Evolutionary conservation across 2,888 invertebrate species (phyloP).

Genomic region (Bombylius major): DNA sequence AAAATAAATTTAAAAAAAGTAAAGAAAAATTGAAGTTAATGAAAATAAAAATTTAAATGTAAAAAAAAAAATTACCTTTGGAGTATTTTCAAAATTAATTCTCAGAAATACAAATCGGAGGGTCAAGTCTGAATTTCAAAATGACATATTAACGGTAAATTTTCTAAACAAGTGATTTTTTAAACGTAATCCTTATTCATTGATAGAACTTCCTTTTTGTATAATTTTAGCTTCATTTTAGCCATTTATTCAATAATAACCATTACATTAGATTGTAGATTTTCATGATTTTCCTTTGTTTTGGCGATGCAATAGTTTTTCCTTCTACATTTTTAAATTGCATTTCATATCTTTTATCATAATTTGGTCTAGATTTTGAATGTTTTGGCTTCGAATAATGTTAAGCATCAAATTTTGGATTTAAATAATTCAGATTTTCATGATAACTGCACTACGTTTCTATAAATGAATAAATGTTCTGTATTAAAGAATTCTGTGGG

Average conservation of each 20-base stretch:
- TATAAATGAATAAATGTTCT: no score
- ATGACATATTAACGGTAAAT: constrained; percentile 80
- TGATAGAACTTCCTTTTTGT: constrained; percentile 76
- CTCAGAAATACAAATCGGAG: constrained; percentile 56
- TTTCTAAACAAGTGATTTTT: constrained; percentile 62
- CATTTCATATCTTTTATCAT: constrained; percentile 44
- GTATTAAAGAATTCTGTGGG: no score
- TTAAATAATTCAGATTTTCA: constrained; percentile 36
- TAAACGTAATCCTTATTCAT: constrained; percentile 70
- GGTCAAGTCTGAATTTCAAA: constrained; percentile 71
- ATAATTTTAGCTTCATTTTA: constrained; percentile 68
- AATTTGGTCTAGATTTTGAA: constrained; percentile 43
- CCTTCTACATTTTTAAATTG: background rate
- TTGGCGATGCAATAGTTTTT: background rate
- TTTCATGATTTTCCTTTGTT: constrained; percentile 41
- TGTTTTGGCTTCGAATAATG: constrained; percentile 53
- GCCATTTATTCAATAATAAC: constrained; percentile 65
- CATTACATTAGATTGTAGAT: constrained; percentile 82
- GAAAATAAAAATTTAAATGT: background rate
- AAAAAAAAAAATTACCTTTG: constrained; percentile 41
- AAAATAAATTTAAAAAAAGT: background rate
- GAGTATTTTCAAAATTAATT: constrained; percentile 54
- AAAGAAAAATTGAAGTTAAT: background rate
- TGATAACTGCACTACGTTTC: constrained; percentile 30
- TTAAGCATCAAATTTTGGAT: constrained; percentile 49